Evolutionary conservation across 1,140 invertebrate genomes (phyloP).

Genomic region (Drosophila yakuba): DNA sequence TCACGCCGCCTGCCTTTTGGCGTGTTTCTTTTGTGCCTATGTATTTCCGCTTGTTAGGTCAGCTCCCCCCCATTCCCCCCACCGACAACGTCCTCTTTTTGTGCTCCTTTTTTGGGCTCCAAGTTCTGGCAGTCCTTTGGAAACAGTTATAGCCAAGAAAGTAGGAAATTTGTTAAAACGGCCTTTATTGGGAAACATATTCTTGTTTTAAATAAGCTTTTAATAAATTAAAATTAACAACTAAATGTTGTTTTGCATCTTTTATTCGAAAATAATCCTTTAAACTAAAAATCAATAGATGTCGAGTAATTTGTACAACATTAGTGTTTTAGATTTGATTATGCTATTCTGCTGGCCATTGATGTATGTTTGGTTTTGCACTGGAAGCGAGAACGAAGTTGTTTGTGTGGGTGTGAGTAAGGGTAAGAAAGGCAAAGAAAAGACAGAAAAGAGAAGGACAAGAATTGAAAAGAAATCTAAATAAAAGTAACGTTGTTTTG

Average conservation of each 20-base stretch:
- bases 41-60: constrained; percentile 56
- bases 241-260: too few relatives aligned
- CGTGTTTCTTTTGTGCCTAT: constrained; percentile 51
- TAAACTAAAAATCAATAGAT: too few relatives aligned
- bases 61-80: constrained; percentile 19
- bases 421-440: constrained; percentile 35
- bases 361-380: constrained; percentile 25
- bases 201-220: too few relatives aligned
- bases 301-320: not conserved
- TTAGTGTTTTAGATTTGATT: not conserved
- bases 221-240: too few relatives aligned
- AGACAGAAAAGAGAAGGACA: constrained; percentile 24
- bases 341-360: not conserved
- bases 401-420: constrained; percentile 8
- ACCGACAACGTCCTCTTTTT: constrained; percentile 15
- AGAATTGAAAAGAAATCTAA: constrained; percentile 15
- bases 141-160: not conserved
- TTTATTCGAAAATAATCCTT: too few relatives aligned
- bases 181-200: too few relatives aligned
- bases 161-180: not conserved
- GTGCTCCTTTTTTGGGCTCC: constrained; percentile 35
- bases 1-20: constrained; percentile 25
- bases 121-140: constrained; percentile 45
- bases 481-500: constrained; percentile 9
- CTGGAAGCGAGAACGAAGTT: constrained; percentile 12